Conservation (phyloP, 2,113 vertebrate species). For the Lepidothrix coronata region DNA sequence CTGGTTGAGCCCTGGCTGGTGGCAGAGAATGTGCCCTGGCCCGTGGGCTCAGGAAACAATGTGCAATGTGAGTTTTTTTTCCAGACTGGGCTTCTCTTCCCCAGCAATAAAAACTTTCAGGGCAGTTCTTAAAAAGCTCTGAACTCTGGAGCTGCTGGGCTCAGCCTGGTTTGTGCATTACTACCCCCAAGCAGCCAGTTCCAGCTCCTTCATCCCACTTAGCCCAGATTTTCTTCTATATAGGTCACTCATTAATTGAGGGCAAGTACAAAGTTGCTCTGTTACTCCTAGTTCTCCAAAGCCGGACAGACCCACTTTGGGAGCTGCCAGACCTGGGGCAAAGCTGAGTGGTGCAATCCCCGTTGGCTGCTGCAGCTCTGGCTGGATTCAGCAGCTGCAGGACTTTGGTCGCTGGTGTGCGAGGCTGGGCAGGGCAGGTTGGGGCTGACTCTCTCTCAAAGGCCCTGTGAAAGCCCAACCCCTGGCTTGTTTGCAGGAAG, state of each 20-base stretch:
- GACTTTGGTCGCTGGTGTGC: not conserved
- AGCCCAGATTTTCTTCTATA: constrained; percentile 50
- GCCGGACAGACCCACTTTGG: not conserved
- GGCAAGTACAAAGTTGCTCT: constrained; percentile 21
- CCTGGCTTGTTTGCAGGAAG: not conserved
- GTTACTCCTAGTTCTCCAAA: not conserved
- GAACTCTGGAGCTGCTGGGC: not conserved
- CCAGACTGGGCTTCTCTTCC: not conserved
- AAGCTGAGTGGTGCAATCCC: not conserved
- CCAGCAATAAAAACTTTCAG: not conserved
- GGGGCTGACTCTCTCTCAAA: not conserved
- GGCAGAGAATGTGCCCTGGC: not conserved
- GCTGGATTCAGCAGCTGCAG: not conserved
- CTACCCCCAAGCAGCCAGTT: not conserved
- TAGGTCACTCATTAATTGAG: constrained; percentile 44
- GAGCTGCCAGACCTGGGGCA: not conserved
- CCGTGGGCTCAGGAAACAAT: not conserved
- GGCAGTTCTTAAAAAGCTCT: not conserved
- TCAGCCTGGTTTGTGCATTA: not conserved
- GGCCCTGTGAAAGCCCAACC: not conserved
- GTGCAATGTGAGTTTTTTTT: rapidly evolving
- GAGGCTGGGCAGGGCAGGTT: not conserved
- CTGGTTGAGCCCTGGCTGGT: not conserved
- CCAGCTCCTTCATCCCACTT: constrained; percentile 30
- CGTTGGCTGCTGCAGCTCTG: not conserved